Evolutionary conservation across 2,797 vertebrate species (phyloP).

Genomic region (Dryobates pubescens): DNA sequence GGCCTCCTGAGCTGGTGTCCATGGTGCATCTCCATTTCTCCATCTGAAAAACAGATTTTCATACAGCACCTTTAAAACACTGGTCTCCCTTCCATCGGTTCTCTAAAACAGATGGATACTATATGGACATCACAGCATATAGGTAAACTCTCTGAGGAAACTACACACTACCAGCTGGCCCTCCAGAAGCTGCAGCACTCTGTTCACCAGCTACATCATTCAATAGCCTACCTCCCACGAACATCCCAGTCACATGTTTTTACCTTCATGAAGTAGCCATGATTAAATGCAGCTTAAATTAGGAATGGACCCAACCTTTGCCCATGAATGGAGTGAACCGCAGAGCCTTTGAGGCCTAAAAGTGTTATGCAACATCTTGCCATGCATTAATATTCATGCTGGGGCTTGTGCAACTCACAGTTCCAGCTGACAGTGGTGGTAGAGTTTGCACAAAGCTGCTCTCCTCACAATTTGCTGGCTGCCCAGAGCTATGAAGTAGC

Average conservation of each 20-base stretch:
- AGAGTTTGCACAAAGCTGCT: background rate
- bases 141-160: background rate
- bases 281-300: background rate
- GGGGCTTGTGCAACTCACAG: background rate
- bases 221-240: background rate
- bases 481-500: background rate
- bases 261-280: background rate
- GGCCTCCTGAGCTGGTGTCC: background rate
- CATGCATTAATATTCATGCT: background rate
- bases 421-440: background rate
- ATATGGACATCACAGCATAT: fast-evolving
- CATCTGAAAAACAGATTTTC: background rate
- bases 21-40: background rate
- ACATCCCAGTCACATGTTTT: background rate
- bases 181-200: background rate
- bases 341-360: background rate
- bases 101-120: background rate
- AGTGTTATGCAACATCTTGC: background rate
- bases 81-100: background rate
- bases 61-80: background rate
- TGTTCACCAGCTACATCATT: background rate
- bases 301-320: background rate
- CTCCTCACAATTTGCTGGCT: background rate
- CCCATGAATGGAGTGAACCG: background rate
- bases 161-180: background rate